Evolutionary conservation across 2,113 vertebrate species (phyloP).

Genomic region (Scartelaos histophorus): DNA sequence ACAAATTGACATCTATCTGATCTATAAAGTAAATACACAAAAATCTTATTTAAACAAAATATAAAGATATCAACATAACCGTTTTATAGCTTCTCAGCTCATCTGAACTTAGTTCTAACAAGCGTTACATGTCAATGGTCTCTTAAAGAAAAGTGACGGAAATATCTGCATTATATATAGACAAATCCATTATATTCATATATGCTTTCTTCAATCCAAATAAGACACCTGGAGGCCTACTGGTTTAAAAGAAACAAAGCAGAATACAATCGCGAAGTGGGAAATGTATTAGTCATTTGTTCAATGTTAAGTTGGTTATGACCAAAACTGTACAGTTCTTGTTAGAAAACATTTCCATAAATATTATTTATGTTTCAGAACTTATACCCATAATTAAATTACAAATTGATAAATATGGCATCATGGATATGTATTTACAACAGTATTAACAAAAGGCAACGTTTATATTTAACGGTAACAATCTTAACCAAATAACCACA

Average conservation of each 20-base stretch:
- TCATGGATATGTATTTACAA: conserved; percentile 99
- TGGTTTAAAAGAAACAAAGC: conserved; percentile 73
- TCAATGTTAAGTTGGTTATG: conserved; percentile 98
- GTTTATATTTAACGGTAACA: conserved; percentile 95
- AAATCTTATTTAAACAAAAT: conserved; percentile 63
- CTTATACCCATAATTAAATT: conserved; percentile 99
- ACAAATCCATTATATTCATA: conserved; percentile 81
- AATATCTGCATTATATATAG: conserved; percentile 78
- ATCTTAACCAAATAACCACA: conserved; percentile 91
- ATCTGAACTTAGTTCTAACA: conserved; percentile 69
- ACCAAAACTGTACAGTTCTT: conserved; percentile 98
- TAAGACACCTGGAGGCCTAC: conserved; percentile 82
- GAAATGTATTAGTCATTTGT: conserved; percentile 91
- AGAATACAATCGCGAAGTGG: conserved; percentile 84
- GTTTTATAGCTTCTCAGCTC: conserved; percentile 70
- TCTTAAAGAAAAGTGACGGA: conserved; percentile 73
- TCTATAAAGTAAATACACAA: conserved; percentile 75
- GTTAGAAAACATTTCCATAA: conserved; percentile 99
- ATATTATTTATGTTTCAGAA: conserved; percentile 99
- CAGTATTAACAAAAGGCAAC: conserved; percentile 99
- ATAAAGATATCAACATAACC: conserved; percentile 68
- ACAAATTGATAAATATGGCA: conserved; percentile 99
- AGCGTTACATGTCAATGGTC: conserved; percentile 76
- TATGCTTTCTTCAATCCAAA: conserved; percentile 78
- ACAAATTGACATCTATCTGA: conserved; percentile 74